Percentiles rank a stretch among this genome's conserved stretches.
phyloP scores from a whole-genome alignment of 2,888 invertebrate genomes.

The Hetaerina titia region DNA sequence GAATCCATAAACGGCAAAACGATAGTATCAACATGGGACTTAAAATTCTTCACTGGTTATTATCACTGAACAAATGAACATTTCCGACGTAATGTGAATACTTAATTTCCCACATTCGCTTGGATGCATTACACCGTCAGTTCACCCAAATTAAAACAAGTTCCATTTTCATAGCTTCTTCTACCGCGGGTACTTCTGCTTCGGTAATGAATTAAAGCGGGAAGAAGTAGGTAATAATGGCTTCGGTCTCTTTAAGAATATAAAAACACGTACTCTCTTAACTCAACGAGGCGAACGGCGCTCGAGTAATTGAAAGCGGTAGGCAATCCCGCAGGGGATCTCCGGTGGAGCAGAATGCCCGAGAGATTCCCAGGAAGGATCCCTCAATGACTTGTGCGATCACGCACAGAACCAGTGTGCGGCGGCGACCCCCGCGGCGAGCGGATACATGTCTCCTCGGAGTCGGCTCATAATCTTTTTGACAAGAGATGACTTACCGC shows the following conservation, averaged over 20 bases:
- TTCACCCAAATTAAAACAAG: too few species aligned
- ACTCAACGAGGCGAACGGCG: background rate
- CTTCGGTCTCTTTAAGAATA: background rate
- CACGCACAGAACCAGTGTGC: background rate
- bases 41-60: too few species aligned
- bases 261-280: background rate
- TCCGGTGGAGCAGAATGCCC: background rate
- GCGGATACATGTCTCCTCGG: background rate
- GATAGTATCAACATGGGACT: too few species aligned
- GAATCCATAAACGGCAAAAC: too few species aligned
- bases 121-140: too few species aligned
- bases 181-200: too few species aligned
- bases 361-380: background rate
- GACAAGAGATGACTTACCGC: constrained; percentile 11
- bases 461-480: constrained; percentile 21
- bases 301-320: background rate
- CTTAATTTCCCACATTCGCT: too few species aligned
- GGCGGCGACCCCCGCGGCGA: background rate
- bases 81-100: too few species aligned
- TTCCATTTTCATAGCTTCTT: too few species aligned
- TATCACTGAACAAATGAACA: too few species aligned
- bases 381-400: constrained; percentile 21
- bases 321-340: background rate
- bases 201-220: background rate
- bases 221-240: background rate